Percentiles rank a stretch among this genome's conserved stretches.
phyloP scores from a whole-genome alignment of 2,888 invertebrate species.

The Limnephilus lunatus region DNA sequence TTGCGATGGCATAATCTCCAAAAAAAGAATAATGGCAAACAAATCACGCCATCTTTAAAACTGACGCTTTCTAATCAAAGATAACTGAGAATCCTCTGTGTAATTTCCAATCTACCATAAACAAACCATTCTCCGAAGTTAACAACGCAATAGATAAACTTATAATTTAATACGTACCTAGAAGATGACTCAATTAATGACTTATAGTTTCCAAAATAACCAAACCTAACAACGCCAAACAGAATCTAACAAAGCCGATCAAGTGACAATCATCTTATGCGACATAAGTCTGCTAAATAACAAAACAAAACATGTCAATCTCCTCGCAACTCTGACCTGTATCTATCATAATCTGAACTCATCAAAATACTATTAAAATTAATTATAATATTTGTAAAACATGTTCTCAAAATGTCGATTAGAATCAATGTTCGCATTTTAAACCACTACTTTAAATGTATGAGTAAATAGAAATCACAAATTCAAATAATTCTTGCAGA shows the following conservation, averaged over 20 bases:
- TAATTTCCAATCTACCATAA: neutral
- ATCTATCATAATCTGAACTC: neutral
- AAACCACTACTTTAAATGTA: neutral
- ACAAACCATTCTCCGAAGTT: neutral
- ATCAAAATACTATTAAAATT: neutral
- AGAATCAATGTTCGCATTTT: neutral
- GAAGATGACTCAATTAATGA: neutral
- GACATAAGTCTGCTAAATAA: neutral
- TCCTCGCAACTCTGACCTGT: neutral
- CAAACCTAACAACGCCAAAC: neutral
- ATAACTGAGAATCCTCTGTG: neutral
- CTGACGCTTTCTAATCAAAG: neutral
- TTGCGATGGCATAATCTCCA: neutral
- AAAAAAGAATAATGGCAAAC: neutral
- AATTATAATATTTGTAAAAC: neutral
- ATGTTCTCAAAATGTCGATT: neutral
- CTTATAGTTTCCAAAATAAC: neutral
- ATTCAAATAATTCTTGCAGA: neutral
- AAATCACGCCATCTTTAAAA: neutral
- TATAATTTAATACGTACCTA: neutral
- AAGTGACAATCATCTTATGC: neutral
- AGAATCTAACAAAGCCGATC: neutral
- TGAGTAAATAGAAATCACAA: neutral
- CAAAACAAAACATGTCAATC: neutral
- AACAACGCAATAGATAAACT: neutral